Conservation (phyloP, 2,797 vertebrate species). For the Clarias laeviceps region DNA sequence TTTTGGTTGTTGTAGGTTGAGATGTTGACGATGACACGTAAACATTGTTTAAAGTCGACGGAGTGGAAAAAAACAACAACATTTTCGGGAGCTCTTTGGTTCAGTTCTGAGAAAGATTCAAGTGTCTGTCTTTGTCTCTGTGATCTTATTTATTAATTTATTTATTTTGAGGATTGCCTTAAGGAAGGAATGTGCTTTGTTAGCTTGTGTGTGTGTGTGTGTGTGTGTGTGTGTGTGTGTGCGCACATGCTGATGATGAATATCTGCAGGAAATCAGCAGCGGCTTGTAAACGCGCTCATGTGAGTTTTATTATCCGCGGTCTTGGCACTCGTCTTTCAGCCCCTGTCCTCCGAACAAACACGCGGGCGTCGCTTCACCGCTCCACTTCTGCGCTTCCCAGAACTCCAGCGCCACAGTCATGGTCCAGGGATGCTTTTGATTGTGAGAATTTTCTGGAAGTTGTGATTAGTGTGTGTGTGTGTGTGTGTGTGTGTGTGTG, state of each 20-base stretch:
- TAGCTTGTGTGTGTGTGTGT: not conserved
- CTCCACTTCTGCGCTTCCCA: not conserved
- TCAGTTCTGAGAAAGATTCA: not conserved
- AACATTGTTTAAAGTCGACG: not conserved
- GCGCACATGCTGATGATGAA: not conserved
- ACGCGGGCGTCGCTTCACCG: not conserved
- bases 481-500: not conserved
- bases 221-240: not conserved
- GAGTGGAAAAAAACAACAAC: too few species aligned
- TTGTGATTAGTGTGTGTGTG: not conserved
- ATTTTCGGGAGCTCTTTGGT: too few species aligned
- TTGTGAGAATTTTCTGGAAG: constrained; percentile 27
- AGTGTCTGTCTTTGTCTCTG: not conserved
- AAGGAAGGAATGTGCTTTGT: not conserved
- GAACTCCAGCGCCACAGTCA: not conserved
- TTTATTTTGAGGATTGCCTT: not conserved
- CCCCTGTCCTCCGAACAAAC: constrained; percentile 3
- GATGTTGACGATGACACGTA: too few species aligned
- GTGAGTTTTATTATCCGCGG: not conserved
- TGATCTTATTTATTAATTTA: not conserved
- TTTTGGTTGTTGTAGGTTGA: too few species aligned
- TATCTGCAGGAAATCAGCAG: constrained; percentile 5
- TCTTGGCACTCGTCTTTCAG: not conserved
- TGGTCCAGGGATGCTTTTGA: not conserved
- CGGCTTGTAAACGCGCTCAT: not conserved